Conservation (phyloP, 2,797 vertebrate genomes). For the Crocidura indochinensis region DNA sequence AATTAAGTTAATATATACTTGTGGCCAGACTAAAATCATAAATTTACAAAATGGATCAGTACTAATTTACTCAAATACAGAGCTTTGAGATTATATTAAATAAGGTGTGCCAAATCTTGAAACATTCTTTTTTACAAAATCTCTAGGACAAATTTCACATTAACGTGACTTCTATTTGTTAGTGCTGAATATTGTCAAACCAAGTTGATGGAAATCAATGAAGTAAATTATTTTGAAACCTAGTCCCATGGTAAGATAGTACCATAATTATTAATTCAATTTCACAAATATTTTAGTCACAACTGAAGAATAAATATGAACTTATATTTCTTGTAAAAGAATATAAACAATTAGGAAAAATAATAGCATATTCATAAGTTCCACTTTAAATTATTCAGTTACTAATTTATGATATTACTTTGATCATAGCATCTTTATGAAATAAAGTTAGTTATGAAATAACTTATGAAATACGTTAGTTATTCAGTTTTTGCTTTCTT, state of each 20-base stretch:
- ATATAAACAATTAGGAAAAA: conserved; percentile 1
- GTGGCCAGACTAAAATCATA: conserved; percentile 48
- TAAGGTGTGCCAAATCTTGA: neutral
- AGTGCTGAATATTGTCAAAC: conserved; percentile 6
- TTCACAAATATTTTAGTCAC: conserved; percentile 39
- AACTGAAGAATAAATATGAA: conserved; percentile 38
- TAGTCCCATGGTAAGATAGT: neutral
- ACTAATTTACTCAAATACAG: conserved; percentile 41
- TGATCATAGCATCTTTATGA: neutral
- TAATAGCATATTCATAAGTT: conserved; percentile 20
- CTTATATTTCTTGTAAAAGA: neutral
- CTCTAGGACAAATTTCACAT: conserved; percentile 31
- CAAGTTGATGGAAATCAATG: conserved; percentile 42
- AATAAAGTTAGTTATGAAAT: conserved; percentile 18
- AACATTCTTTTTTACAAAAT: conserved; percentile 13
- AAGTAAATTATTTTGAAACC: conserved; percentile 56
- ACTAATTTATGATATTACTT: conserved; percentile 30
- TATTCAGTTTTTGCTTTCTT: neutral
- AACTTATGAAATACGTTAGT: conserved; percentile 1
- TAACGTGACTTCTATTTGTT: conserved; percentile 43
- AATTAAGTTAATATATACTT: conserved; percentile 38
- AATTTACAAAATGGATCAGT: conserved; percentile 2
- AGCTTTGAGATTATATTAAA: conserved; percentile 40
- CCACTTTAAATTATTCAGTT: conserved; percentile 27
- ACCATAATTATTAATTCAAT: conserved; percentile 38